Evolutionary conservation across 2,888 invertebrate species (phyloP).

Genomic region (Scaptomyza polygonia): DNA sequence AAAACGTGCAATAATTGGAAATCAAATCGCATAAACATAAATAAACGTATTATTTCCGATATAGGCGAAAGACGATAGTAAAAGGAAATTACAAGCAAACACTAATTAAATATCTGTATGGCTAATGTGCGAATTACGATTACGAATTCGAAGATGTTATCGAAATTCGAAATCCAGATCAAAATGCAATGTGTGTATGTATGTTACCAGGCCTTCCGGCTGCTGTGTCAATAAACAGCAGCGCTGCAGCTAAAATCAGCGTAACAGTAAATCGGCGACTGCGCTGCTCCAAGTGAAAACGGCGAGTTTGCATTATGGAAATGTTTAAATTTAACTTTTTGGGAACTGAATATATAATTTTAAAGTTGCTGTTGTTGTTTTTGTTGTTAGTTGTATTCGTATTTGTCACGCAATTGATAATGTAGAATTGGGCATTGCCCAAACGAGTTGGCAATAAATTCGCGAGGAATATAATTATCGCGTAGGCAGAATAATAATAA

Average conservation of each 20-base stretch:
- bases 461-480: slow-evolving; percentile 68
- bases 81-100: slow-evolving; percentile 44
- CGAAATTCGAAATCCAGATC: slow-evolving; percentile 33
- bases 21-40: slow-evolving; percentile 28
- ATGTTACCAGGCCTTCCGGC: slow-evolving; percentile 67
- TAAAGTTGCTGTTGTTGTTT: slow-evolving; percentile 12
- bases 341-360: slow-evolving; percentile 23
- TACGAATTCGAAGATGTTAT: slow-evolving; percentile 48
- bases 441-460: slow-evolving; percentile 30
- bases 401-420: slow-evolving; percentile 65
- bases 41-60: slow-evolving; percentile 13
- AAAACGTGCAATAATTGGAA: slow-evolving; percentile 15
- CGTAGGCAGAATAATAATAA: slow-evolving; percentile 73
- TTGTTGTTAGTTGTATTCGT: slow-evolving; percentile 18
- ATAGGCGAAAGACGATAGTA: slow-evolving; percentile 12
- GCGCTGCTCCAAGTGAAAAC: slow-evolving; percentile 36
- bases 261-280: slow-evolving; percentile 42
- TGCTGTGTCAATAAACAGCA: slow-evolving; percentile 55
- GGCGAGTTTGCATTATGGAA: slow-evolving; percentile 61
- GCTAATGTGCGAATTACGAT: slow-evolving; percentile 63
- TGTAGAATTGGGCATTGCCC: slow-evolving; percentile 76
- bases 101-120: slow-evolving; percentile 52
- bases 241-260: slow-evolving; percentile 53
- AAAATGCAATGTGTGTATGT: slow-evolving; percentile 25
- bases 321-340: slow-evolving; percentile 17